A percentile compares a stretch with the other conserved stretches of the same genome.
These are phyloP conservation scores for Bombyx mandarina DNA, from an alignment of 1,140 invertebrate genomes.

Conservation along the genomic window DNA sequence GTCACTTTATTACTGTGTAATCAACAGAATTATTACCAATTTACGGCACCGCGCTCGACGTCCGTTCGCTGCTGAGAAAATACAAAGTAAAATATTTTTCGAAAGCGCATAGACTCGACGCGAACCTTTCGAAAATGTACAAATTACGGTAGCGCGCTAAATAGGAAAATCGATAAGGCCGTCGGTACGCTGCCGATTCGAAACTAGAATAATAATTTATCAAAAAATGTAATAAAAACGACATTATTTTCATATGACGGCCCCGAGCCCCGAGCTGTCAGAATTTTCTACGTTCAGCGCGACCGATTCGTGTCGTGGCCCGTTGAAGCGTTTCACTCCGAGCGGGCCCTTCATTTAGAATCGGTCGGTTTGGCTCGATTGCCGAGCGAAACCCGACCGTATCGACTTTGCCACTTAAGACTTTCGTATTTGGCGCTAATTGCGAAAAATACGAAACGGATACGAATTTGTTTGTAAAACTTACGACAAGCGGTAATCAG, in stretches of 20 bases:
- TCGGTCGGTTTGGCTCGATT: constrained; percentile 33
- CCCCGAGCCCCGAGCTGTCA: constrained; percentile 58
- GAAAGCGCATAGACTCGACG: constrained; percentile 59
- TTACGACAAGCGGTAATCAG: constrained; percentile 48
- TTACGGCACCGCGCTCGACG: constrained; percentile 56
- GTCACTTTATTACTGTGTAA: constrained; percentile 60
- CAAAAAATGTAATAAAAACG: constrained; percentile 71
- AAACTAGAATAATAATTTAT: constrained; percentile 69
- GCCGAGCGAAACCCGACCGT: constrained; percentile 41
- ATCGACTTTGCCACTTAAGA: constrained; percentile 42
- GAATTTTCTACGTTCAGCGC: constrained; percentile 59
- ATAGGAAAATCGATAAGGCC: constrained; percentile 67
- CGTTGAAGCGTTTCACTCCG: constrained; percentile 2
- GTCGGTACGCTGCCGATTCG: constrained; percentile 43
- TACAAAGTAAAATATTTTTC: constrained; percentile 62
- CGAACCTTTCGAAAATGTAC: constrained; percentile 58
- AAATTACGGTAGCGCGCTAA: constrained; percentile 59
- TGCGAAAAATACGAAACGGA: constrained; percentile 62
- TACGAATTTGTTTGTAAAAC: constrained; percentile 64
- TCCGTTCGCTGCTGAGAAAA: constrained; percentile 56
- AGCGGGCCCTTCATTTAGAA: constrained; percentile 24
- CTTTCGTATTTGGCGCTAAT: constrained; percentile 63
- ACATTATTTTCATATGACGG: constrained; percentile 67
- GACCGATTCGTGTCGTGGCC: constrained; percentile 28
- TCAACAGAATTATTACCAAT: constrained; percentile 66